Conservation (phyloP, 2,113 vertebrate species). For the Cebus imitator region DNA sequence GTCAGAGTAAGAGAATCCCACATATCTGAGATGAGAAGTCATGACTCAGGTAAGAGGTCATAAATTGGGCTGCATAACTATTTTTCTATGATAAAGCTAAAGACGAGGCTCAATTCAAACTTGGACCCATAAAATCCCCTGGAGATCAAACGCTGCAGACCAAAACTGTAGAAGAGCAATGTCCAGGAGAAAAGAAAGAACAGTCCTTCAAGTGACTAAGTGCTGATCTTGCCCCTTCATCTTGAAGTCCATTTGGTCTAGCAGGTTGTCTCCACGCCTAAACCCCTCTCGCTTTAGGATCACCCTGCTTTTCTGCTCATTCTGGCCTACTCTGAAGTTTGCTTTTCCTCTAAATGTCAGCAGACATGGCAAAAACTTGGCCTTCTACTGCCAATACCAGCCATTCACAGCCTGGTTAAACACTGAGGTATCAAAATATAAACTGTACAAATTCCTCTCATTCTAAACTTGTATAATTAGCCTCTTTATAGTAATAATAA, state of each 20-base stretch:
- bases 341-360: background rate
- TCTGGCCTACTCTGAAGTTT: background rate
- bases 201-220: background rate
- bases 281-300: background rate
- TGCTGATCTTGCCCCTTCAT: background rate
- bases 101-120: background rate
- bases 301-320: background rate
- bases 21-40: background rate
- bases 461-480: background rate
- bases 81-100: background rate
- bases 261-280: background rate
- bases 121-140: background rate
- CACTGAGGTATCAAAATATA: background rate
- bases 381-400: background rate
- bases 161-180: background rate
- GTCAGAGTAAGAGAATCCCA: background rate
- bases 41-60: background rate
- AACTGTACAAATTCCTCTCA: background rate
- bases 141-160: background rate
- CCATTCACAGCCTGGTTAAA: background rate
- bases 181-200: background rate
- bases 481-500: background rate
- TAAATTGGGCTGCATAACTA: background rate
- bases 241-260: background rate
- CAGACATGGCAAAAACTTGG: background rate